phyloP scores from a whole-genome alignment of 2,113 vertebrate genomes.

The Turdus rufiventris region DNA sequence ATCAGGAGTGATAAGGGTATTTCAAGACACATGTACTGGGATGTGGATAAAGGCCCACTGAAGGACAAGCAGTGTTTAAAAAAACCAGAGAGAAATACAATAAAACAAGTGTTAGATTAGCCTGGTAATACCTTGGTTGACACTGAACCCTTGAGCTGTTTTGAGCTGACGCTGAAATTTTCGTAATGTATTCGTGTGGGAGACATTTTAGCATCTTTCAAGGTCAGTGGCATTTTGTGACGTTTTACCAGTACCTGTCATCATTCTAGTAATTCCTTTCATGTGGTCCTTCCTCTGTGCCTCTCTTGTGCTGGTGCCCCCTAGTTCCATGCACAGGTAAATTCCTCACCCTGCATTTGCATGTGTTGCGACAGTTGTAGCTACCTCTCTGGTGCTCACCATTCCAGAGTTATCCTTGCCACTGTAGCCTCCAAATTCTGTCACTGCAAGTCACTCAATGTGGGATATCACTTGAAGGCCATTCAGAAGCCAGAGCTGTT shows the following conservation, averaged over 20 bases:
- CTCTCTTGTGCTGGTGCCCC: background rate
- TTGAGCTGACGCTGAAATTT: background rate
- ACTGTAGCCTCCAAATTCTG: background rate
- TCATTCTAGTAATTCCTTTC: background rate
- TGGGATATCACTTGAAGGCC: background rate
- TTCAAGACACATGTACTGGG: background rate
- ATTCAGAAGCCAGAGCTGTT: background rate
- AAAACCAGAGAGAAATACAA: background rate
- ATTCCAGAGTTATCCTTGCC: background rate
- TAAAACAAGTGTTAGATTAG: background rate
- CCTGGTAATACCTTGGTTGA: background rate
- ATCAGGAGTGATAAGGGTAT: background rate
- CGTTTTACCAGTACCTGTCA: background rate
- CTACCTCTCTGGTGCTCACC: background rate
- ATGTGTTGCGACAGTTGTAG: background rate
- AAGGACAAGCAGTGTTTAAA: background rate
- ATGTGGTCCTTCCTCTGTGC: rapidly evolving
- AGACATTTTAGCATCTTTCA: background rate
- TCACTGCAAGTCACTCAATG: background rate
- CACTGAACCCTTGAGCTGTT: background rate
- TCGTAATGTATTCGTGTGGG: rapidly evolving
- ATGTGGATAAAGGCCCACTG: background rate
- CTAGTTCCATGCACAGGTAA: background rate
- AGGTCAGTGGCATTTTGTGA: background rate
- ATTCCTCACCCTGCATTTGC: background rate